These are phyloP conservation scores for Eucidaris tribuloides DNA, from an alignment of 35 echinoderm and acorn worm species.

Conservation along the genomic window DNA sequence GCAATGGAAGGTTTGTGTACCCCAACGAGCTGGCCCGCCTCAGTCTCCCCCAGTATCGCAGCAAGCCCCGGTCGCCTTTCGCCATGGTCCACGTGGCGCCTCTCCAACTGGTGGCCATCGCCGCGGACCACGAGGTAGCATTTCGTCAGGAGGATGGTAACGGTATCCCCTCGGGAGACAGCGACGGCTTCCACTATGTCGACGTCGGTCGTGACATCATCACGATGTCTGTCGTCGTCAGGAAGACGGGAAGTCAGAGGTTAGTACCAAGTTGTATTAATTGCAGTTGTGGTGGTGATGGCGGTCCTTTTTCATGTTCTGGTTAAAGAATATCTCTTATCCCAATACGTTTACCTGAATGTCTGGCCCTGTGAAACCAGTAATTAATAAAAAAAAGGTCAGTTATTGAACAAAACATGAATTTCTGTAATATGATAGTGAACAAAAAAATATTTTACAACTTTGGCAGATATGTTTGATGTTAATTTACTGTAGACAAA, in stretches of 20 bases:
- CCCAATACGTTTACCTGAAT: no score
- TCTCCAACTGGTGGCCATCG: slow-evolving; percentile 66
- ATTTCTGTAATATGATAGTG: no score
- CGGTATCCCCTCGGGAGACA: slow-evolving; percentile 27
- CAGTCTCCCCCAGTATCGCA: slow-evolving; percentile 43
- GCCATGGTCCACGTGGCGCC: slow-evolving; percentile 61
- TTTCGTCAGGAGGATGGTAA: slow-evolving; percentile 52
- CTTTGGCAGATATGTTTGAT: no score
- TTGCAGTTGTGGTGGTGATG: no score
- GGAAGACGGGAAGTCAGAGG: slow-evolving; percentile 26
- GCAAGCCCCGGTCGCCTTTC: slow-evolving; percentile 44
- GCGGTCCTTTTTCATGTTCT: no score
- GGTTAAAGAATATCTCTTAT: no score
- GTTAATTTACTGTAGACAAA: no score
- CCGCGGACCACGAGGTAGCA: slow-evolving; percentile 59
- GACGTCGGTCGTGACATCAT: slow-evolving; percentile 54
- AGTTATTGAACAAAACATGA: no score
- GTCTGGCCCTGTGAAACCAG: no score
- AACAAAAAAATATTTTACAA: no score
- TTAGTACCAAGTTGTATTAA: no score
- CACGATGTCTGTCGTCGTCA: slow-evolving; percentile 46
- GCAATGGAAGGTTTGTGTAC: slow-evolving; percentile 29
- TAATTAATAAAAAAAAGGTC: no score
- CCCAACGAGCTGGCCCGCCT: slow-evolving; percentile 24
- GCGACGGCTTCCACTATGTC: slow-evolving; percentile 53